Evolutionary conservation across 2,888 invertebrate species (phyloP).

Genomic region (Parelbella ahira): DNA sequence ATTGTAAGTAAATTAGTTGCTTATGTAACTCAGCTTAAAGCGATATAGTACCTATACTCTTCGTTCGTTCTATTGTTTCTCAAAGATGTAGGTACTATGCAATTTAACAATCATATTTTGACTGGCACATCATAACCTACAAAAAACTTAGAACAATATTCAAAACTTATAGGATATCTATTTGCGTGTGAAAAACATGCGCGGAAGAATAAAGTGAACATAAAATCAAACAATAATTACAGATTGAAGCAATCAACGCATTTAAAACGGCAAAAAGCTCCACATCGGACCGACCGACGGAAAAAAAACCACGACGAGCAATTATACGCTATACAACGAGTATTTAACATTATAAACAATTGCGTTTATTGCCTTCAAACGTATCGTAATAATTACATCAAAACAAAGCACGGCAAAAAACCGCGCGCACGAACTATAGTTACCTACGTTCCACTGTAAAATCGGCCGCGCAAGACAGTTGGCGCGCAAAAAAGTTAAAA

Average conservation of each 20-base stretch:
- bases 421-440: constrained; percentile 19
- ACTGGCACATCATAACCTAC: constrained; percentile 7
- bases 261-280: constrained; percentile 37
- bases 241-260: constrained; percentile 30
- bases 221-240: constrained; percentile 30
- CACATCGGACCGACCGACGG: constrained; percentile 37
- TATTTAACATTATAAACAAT: constrained; percentile 46
- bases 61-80: too few relatives aligned
- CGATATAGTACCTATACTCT: too few relatives aligned
- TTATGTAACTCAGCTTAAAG: too few relatives aligned
- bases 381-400: constrained; percentile 47
- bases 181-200: constrained; percentile 29
- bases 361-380: constrained; percentile 58
- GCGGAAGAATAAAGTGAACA: constrained; percentile 28
- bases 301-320: constrained; percentile 42
- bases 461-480: constrained; percentile 57
- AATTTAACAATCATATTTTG: not conserved
- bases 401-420: constrained; percentile 56
- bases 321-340: constrained; percentile 56
- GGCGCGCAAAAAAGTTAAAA: constrained; percentile 41
- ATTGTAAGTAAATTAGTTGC: too few relatives aligned
- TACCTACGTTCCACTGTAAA: constrained; percentile 27
- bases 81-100: too few relatives aligned
- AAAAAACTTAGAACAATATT: constrained; percentile 7
- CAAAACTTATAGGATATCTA: constrained; percentile 19